A percentile compares a stretch with the other conserved stretches of the same genome.
Evolutionary conservation across 2,888 invertebrate species (phyloP).

Genomic region (Ganaspis brasiliensis): DNA sequence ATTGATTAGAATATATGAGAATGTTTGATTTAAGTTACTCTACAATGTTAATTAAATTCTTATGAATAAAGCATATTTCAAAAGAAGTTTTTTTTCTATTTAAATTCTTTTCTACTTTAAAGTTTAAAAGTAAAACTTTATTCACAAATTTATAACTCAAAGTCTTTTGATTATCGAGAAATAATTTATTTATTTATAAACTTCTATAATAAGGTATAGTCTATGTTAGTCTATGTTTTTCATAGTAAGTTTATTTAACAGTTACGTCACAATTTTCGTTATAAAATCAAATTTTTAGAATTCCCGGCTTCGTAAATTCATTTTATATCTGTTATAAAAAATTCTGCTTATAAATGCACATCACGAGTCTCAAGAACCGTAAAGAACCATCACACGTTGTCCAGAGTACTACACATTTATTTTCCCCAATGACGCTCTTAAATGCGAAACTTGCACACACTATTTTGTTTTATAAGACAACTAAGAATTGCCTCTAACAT

Average conservation of each 20-base stretch:
- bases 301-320: constrained; percentile 69
- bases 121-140: no score
- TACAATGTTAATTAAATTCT: no score
- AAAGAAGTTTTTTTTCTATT: no score
- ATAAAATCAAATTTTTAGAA: constrained; percentile 72
- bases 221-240: no score
- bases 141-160: no score
- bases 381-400: constrained; percentile 20
- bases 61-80: no score
- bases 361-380: background rate
- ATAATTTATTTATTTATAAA: no score
- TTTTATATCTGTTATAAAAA: constrained; percentile 73
- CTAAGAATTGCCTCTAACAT: background rate
- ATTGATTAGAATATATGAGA: no score
- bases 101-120: no score
- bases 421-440: constrained; percentile 1
- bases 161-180: no score
- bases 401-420: constrained; percentile 9
- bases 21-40: no score
- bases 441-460: constrained; percentile 10
- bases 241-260: constrained; percentile 69
- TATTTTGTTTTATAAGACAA: constrained; percentile 2
- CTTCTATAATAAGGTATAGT: no score
- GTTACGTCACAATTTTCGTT: constrained; percentile 72
- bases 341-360: constrained; percentile 53